These are phyloP conservation scores for Ochlodes sylvanus DNA, from an alignment of 2,888 invertebrate species.

Conservation along the genomic window DNA sequence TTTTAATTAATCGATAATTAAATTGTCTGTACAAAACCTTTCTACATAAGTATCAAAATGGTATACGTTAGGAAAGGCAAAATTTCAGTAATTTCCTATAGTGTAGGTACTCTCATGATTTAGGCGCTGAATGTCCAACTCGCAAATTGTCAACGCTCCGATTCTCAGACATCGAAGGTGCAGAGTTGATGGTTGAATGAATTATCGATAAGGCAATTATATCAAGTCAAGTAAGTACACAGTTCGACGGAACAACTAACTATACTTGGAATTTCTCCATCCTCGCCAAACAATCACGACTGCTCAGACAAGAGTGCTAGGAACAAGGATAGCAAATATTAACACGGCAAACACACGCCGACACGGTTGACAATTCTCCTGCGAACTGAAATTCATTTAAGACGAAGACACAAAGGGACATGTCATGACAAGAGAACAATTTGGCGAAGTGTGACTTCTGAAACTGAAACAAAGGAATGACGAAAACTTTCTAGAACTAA, in stretches of 20 bases:
- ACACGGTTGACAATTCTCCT: conserved; percentile 4
- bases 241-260: background rate
- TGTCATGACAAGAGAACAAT: conserved; percentile 21
- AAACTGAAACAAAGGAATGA: conserved; percentile 11
- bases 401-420: conserved; percentile 17
- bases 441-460: conserved; percentile 26
- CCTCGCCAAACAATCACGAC: background rate
- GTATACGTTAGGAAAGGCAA: no score
- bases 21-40: no score
- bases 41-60: no score
- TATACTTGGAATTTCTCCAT: background rate
- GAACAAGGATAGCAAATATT: conserved; percentile 18
- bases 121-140: no score
- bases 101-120: no score
- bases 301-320: conserved; percentile 4
- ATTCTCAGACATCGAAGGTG: no score
- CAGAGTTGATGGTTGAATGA: no score
- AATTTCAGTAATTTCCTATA: no score
- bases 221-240: no score
- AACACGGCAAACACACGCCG: conserved; percentile 12
- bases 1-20: no score
- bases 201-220: no score
- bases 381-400: conserved; percentile 29
- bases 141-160: no score
- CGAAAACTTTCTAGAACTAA: conserved; percentile 8